Conservation (phyloP, 2,888 invertebrate species). For the Epirrhoe tristata region DNA sequence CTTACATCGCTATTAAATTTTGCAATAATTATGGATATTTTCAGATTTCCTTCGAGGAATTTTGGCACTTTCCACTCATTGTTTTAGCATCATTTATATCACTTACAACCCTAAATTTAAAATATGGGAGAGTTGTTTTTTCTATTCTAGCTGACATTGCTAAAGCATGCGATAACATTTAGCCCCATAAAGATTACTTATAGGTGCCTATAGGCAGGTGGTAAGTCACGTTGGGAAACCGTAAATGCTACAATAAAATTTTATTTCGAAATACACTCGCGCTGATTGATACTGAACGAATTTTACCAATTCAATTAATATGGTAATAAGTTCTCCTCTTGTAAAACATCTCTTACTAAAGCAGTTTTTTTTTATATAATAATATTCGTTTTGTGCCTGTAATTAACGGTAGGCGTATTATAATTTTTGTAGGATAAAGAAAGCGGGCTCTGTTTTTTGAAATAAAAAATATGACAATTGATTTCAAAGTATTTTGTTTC, state of each 20-base stretch:
- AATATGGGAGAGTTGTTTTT: background rate
- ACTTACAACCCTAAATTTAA: no score
- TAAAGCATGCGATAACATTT: slow-evolving; percentile 1
- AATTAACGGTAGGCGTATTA: slow-evolving; percentile 2
- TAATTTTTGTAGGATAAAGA: background rate
- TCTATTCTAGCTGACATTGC: background rate
- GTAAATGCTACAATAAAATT: slow-evolving; percentile 43
- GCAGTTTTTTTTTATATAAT: slow-evolving; percentile 12
- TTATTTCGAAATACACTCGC: slow-evolving; percentile 33
- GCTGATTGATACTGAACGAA: slow-evolving; percentile 42
- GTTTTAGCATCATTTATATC: background rate
- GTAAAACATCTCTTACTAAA: slow-evolving; percentile 19
- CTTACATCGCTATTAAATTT: no score
- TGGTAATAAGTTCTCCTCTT: slow-evolving; percentile 20
- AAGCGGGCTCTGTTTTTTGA: no score
- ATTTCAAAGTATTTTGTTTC: no score
- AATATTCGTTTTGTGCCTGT: slow-evolving; percentile 6
- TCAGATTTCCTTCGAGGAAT: no score
- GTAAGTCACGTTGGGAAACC: slow-evolving; percentile 33
- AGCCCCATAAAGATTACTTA: slow-evolving; percentile 7
- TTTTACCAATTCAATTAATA: slow-evolving; percentile 36
- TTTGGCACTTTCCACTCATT: no score
- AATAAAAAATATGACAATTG: no score
- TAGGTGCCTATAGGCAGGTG: background rate
- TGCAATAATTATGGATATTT: no score